Conservation (phyloP, 2,888 invertebrate species). For the Latheticus oryzae region DNA sequence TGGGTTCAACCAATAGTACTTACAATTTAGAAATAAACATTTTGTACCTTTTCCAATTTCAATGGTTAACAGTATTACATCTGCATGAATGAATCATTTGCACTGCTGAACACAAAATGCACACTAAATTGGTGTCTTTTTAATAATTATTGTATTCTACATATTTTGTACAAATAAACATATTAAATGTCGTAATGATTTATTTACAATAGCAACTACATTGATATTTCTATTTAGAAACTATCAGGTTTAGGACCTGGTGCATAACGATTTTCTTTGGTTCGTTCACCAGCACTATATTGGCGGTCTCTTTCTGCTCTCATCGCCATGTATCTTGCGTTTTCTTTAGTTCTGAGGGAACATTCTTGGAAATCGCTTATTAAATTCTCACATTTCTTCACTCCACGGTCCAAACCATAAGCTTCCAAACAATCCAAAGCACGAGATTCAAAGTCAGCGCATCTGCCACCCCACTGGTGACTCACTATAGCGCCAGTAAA, state of each 20-base stretch:
- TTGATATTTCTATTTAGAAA: constrained; percentile 64
- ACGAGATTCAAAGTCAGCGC: constrained; percentile 76
- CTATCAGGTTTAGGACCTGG: constrained; percentile 70
- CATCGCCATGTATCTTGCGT: constrained; percentile 73
- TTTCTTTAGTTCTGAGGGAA: constrained; percentile 70
- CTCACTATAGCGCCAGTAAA: constrained; percentile 74
- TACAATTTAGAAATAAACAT: constrained; percentile 46
- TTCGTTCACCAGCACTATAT: constrained; percentile 70
- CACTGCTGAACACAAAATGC: constrained; percentile 59
- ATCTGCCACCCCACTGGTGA: constrained; percentile 74
- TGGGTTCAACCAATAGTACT: constrained; percentile 40
- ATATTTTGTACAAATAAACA: constrained; percentile 59
- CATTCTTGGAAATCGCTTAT: constrained; percentile 81
- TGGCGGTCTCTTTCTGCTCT: constrained; percentile 72
- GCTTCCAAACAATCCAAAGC: constrained; percentile 85
- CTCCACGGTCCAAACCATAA: constrained; percentile 77
- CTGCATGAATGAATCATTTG: constrained; percentile 49
- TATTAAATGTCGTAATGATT: constrained; percentile 38
- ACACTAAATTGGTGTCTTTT: constrained; percentile 54
- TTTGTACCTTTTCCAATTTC: constrained; percentile 56
- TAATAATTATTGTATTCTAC: constrained; percentile 53
- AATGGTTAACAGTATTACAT: constrained; percentile 40
- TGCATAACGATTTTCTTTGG: constrained; percentile 68
- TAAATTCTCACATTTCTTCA: constrained; percentile 72
- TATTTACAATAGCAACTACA: constrained; percentile 31